A percentile compares a stretch with the other conserved stretches of the same genome.
Conservation (phyloP, 53 echinoderm and acorn worm genomes). For the Holothuria leucospilota region DNA sequence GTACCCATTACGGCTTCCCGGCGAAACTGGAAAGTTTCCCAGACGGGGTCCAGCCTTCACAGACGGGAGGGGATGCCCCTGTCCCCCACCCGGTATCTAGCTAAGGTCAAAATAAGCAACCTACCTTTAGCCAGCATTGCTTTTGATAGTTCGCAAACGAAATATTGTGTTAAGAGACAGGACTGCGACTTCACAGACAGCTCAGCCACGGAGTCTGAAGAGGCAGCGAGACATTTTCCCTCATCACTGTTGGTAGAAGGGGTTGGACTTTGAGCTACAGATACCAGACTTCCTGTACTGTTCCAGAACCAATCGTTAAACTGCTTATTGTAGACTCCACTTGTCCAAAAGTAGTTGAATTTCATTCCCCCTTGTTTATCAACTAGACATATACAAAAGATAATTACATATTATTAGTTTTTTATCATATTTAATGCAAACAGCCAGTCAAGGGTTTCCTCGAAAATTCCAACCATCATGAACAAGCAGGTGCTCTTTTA, state of each 20-base stretch:
- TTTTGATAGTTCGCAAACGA: slow-evolving; percentile 17
- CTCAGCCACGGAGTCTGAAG: not conserved
- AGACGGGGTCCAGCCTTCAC: too few relatives aligned
- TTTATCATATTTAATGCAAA: too few relatives aligned
- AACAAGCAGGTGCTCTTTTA: too few relatives aligned
- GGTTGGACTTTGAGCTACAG: not conserved
- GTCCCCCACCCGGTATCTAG: too few relatives aligned
- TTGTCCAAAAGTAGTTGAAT: slow-evolving; percentile 9
- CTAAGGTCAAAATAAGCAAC: not conserved
- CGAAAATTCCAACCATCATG: too few relatives aligned
- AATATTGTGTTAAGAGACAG: not conserved
- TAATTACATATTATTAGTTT: not conserved
- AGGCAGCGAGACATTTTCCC: not conserved
- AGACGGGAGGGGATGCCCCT: too few relatives aligned
- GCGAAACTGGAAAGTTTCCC: too few relatives aligned
- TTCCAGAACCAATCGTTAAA: slow-evolving; percentile 23
- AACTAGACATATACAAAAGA: not conserved
- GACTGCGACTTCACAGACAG: not conserved
- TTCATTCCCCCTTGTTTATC: not conserved
- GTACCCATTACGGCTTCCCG: too few relatives aligned
- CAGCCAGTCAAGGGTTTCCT: too few relatives aligned
- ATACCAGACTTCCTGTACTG: not conserved
- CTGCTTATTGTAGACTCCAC: not conserved
- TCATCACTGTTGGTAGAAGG: not conserved
- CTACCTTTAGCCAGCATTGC: slow-evolving; percentile 16